Evolutionary conservation across 2,797 vertebrate species (phyloP).

Genomic region (Hippoglossus hippoglossus): DNA sequence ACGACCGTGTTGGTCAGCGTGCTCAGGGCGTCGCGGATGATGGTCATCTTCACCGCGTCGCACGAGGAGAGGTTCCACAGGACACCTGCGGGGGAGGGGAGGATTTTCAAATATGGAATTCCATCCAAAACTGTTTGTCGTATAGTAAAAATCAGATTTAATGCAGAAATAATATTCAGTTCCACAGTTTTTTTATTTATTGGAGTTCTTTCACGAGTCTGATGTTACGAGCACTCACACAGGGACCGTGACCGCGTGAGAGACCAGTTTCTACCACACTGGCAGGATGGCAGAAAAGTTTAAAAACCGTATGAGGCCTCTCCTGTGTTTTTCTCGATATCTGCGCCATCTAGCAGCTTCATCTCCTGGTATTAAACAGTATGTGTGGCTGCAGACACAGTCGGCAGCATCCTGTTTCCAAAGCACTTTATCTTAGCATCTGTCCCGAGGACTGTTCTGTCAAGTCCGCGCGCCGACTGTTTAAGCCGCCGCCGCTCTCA

Average conservation of each 20-base stretch:
- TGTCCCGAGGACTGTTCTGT: slow-evolving; percentile 66
- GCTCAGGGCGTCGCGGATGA: slow-evolving; percentile 92
- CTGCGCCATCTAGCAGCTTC: slow-evolving; percentile 38
- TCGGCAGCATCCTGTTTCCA: slow-evolving; percentile 59
- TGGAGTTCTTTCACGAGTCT: too few relatives aligned
- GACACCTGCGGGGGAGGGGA: slow-evolving; percentile 84
- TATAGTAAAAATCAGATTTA: too few relatives aligned
- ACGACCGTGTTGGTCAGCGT: slow-evolving; percentile 95
- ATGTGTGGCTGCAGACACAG: slow-evolving; percentile 43
- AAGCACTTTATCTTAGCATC: slow-evolving; percentile 75
- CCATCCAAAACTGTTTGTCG: too few relatives aligned
- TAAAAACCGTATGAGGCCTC: neutral
- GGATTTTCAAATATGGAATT: neutral
- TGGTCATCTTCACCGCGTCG: slow-evolving; percentile 98
- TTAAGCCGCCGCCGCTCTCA: slow-evolving; percentile 64
- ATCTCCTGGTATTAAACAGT: slow-evolving; percentile 32
- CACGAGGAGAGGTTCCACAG: slow-evolving; percentile 98
- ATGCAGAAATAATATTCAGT: too few relatives aligned
- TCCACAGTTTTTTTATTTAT: too few relatives aligned
- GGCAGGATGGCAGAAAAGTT: neutral
- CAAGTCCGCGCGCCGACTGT: slow-evolving; percentile 52
- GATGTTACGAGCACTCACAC: too few relatives aligned
- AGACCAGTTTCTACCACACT: too few relatives aligned
- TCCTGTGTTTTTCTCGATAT: neutral
- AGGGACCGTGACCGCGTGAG: too few relatives aligned